Percentiles rank a stretch among this genome's conserved stretches.
phyloP scores from a whole-genome alignment of 2,113 vertebrate genomes.

The Albula goreensis region DNA sequence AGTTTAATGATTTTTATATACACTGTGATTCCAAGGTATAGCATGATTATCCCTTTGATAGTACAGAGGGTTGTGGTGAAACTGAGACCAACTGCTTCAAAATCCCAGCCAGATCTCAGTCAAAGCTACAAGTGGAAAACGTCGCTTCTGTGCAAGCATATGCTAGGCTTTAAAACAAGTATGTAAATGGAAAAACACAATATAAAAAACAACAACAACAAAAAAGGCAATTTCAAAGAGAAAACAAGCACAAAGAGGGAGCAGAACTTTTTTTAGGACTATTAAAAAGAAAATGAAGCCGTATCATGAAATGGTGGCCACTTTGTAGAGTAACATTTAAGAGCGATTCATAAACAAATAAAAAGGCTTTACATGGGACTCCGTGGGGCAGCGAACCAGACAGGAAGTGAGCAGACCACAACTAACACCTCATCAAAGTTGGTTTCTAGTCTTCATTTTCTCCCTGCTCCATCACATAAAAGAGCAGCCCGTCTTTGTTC shows the following conservation, averaged over 20 bases:
- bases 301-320: conserved; percentile 66
- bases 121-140: not conserved
- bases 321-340: conserved; percentile 59
- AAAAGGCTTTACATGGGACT: conserved; percentile 47
- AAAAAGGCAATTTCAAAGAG: not conserved
- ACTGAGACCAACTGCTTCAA: not conserved
- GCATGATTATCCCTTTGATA: too few species aligned
- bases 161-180: not conserved
- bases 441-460: conserved; percentile 44
- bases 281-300: not conserved
- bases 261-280: not conserved
- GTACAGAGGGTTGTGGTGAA: not conserved
- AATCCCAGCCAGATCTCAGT: not conserved
- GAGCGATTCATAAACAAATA: conserved; percentile 60
- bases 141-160: not conserved
- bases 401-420: conserved; percentile 55
- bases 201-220: not conserved
- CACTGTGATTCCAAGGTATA: too few species aligned
- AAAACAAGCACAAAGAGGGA: not conserved
- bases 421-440: conserved; percentile 49
- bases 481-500: conserved; percentile 55
- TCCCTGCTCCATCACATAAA: conserved; percentile 53
- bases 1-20: too few species aligned
- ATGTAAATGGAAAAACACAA: not conserved
- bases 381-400: conserved; percentile 50